Evolutionary conservation across 2,113 vertebrate species (phyloP), one percentile per base, ranked within the genome.

Genomic region (Ictidomys tridecemlineatus): DNA sequence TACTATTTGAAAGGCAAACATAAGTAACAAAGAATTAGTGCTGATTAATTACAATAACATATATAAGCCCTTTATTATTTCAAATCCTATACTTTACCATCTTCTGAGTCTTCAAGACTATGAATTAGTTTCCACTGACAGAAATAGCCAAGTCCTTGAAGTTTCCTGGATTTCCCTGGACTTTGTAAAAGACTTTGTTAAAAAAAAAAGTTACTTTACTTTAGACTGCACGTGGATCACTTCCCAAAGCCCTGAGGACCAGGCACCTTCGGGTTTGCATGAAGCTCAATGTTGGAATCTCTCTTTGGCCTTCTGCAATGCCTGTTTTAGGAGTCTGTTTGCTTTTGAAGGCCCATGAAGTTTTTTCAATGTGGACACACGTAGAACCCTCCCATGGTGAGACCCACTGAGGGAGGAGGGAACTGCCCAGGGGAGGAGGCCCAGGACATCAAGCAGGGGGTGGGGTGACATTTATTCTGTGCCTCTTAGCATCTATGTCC

Each of bases 351-450:
- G 28, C 2, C 63, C 39, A 3, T 1, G 34, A 13, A 10, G 22
- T 26, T 1, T 34, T 22, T 56, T 34, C 39, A 28, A 16, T 26
- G 82, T 8, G 53, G n/a, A 26, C 22, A 17, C 12, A 4, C 0
- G 26, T 9, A n/a, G 24, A 24, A 11, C 30, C 14, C 22, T n/a
- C 14, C 30, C 6, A 7, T 5, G 8, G 8, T 1, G 34, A 37
- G 26, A 1, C 0, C 0, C 6, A 24, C 24, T 4, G 26, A 1
- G 1, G 2, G 16, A 30, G 28, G n/a, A n/a, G 39, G 20, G 11
- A n/a, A 0, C 30, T 30, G 28, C 4, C 42, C 7, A 37, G 39
- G 4, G 24, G 24, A 0, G 6, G 63, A 22, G 39, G 1, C 51
- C 39, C 30, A 1, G 16, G 28, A 42, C 2, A 1, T 12, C 67